phyloP scores from a whole-genome alignment of 2,888 invertebrate genomes.

The Clivina fossor region DNA sequence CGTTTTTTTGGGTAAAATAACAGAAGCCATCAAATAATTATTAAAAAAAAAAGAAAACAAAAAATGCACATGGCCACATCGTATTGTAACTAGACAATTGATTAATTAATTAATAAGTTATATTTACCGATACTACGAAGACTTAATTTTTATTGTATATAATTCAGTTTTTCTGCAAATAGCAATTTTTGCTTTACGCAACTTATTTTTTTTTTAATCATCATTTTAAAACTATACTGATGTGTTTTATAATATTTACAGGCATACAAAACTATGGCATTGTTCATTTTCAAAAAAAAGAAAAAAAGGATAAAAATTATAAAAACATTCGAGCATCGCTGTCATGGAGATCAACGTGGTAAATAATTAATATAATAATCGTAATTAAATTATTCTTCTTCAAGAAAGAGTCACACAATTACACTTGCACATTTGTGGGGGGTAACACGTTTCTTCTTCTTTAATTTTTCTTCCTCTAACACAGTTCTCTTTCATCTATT shows the following conservation, averaged over 20 bases:
- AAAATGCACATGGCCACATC: conserved; percentile 27
- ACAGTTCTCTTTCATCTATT: too few species aligned
- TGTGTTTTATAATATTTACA: conserved; percentile 31
- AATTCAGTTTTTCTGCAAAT: conserved; percentile 27
- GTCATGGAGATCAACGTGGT: conserved; percentile 34
- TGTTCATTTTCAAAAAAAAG: conserved; percentile 32
- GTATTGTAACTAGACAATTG: conserved; percentile 33
- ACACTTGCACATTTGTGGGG: too few species aligned
- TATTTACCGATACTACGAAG: conserved; percentile 32
- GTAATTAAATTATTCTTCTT: too few species aligned
- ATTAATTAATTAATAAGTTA: conserved; percentile 31
- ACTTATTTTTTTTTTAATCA: conserved; percentile 17
- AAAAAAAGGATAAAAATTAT: conserved; percentile 3
- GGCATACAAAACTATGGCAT: conserved; percentile 34
- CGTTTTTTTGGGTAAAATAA: too few species aligned
- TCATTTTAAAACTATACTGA: too few species aligned
- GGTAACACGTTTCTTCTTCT: too few species aligned
- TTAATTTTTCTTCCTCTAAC: too few species aligned
- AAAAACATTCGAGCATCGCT: conserved; percentile 6
- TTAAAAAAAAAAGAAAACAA: too few species aligned
- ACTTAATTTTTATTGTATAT: conserved; percentile 32
- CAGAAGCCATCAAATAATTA: too few species aligned
- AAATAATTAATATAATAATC: too few species aligned
- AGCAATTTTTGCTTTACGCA: conserved; percentile 20
- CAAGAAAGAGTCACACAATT: too few species aligned